Evolutionary conservation across 2,888 invertebrate species (phyloP), one percentile per base, ranked within the genome.

Genomic region (Smittia sp.): DNA sequence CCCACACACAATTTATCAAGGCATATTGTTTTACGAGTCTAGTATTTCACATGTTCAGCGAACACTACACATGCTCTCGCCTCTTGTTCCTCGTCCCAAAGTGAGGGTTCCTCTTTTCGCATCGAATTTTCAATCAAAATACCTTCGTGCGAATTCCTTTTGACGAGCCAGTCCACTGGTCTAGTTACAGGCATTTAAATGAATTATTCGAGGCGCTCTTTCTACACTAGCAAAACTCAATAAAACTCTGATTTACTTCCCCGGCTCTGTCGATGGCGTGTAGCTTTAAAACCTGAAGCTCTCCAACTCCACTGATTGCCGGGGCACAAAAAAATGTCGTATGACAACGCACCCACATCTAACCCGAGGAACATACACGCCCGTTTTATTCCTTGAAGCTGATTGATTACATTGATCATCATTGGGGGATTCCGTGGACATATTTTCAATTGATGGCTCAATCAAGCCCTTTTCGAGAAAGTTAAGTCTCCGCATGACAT

Each of bases 401-500:
- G 72, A 72, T 72, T 72, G 72, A 72, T 72, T 72, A 72, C 72
- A 62, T 15, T 62, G 72, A 72, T 72, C 52, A 69, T 54, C 70
- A 32, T 70, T 58, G 27, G 70, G 70, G 58, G 32, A 58, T 68
- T 68, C 13, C 13, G 24, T 39, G 66, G 66, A 20, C 22, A 20
- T 39, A 67, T 67, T 41, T 67, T 7, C 11, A 32, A 67, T 39
- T 67, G 66, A 67, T 67, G 66, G 15, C 46, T 46, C 46, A 6
- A 46, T 32, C 32, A 32, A 32, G 32, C 9, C 32, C 4, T 32
- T 32, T 9, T 32, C 32, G 3, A 9, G 3, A 3, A 32, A 32
- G 32, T 32, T 32, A 32, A 32, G 32, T 32, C 32, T 2, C n/a
- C n/a, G n/a, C 11, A n/a, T 46, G 46, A 46, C 46, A 46, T 46